These are phyloP conservation scores for Drymonia ruficornis DNA, from an alignment of 2,888 invertebrate species.

Conservation along the genomic window DNA sequence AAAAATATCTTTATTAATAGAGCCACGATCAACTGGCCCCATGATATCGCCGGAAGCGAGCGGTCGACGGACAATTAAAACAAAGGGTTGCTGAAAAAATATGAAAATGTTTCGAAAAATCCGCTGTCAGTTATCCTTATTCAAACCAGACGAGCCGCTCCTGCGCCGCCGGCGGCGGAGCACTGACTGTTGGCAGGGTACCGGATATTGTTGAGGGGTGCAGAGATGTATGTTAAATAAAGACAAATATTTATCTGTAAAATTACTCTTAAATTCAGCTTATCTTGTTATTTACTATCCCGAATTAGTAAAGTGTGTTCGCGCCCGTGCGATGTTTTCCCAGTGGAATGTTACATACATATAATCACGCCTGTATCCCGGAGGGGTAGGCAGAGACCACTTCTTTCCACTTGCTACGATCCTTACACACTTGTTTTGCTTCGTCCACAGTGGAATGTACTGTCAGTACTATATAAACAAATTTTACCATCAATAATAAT, in stretches of 20 bases:
- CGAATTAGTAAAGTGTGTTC: too few relatives aligned
- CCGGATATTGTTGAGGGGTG: not conserved
- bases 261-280: too few relatives aligned
- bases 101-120: conserved; percentile 16
- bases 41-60: not conserved
- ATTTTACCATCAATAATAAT: not conserved
- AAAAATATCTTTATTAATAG: conserved; percentile 1
- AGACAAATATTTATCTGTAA: too few relatives aligned
- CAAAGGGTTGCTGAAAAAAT: conserved; percentile 22
- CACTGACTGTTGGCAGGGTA: not conserved
- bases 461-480: too few relatives aligned
- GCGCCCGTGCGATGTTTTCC: too few relatives aligned
- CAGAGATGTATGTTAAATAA: not conserved
- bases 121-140: conserved; percentile 19
- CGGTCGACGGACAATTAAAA: conserved; percentile 15
- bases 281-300: too few relatives aligned
- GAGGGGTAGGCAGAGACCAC: too few relatives aligned
- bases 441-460: too few relatives aligned
- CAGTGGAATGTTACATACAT: too few relatives aligned
- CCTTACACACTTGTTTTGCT: too few relatives aligned
- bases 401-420: too few relatives aligned
- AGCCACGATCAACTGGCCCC: conserved; percentile 9
- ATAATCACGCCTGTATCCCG: too few relatives aligned
- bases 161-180: not conserved
- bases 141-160: conserved; percentile 3